Conservation (phyloP, 2,797 vertebrate species). For the Spinus olivaceus region DNA sequence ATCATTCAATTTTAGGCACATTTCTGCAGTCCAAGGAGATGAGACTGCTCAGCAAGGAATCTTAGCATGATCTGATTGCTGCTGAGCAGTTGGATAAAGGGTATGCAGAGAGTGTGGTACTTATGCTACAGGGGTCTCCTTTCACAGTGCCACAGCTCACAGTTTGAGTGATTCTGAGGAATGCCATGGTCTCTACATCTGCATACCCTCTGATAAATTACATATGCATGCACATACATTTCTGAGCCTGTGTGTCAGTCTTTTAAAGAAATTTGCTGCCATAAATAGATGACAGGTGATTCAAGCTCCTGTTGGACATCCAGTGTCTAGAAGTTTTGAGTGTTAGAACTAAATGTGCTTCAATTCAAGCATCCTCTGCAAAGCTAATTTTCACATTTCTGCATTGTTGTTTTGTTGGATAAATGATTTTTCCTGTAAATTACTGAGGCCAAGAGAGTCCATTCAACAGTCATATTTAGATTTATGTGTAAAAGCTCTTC, state of each 20-base stretch:
- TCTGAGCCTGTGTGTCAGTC: neutral
- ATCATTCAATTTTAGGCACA: neutral
- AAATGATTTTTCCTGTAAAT: neutral
- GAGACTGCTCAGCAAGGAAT: neutral
- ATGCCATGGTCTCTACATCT: neutral
- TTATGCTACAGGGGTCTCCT: neutral
- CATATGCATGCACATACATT: neutral
- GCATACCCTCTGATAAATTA: neutral
- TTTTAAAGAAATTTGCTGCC: neutral
- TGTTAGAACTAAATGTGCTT: neutral
- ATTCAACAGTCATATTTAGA: neutral
- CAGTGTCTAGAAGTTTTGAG: fast-evolving
- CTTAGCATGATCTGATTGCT: neutral
- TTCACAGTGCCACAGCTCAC: neutral
- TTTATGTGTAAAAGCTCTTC: neutral
- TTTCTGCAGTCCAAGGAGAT: neutral
- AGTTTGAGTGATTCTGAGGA: neutral
- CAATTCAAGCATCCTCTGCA: neutral
- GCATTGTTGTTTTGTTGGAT: neutral
- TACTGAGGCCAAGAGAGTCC: neutral
- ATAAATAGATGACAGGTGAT: neutral
- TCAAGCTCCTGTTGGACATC: neutral
- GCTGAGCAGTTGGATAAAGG: neutral
- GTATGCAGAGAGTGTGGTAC: neutral
- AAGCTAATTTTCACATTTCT: neutral